phyloP scores from a whole-genome alignment of 2,113 vertebrate species.

The Hemibagrus wyckioides region DNA sequence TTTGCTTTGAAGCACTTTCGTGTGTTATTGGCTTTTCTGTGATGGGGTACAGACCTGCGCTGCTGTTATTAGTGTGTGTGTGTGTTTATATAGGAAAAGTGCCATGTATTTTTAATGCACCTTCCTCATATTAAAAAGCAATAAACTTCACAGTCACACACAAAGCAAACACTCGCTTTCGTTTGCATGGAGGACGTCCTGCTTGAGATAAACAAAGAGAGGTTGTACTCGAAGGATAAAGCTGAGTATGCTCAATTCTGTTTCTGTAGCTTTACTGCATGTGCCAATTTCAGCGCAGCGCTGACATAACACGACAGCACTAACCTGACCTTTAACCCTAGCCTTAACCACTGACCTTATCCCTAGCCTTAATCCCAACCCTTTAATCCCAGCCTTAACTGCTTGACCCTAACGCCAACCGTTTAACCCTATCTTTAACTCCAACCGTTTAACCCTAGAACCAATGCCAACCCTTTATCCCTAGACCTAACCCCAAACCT shows the following conservation, averaged over 20 bases:
- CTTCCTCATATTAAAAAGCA: slow-evolving; percentile 43
- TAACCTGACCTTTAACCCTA: not conserved
- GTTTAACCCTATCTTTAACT: not conserved
- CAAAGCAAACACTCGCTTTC: slow-evolving; percentile 1
- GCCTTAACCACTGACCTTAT: not conserved
- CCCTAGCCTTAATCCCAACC: not conserved
- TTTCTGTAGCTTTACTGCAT: slow-evolving; percentile 2
- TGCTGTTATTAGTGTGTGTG: slow-evolving; percentile 46
- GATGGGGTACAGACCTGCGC: slow-evolving; percentile 44
- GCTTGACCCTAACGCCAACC: not conserved
- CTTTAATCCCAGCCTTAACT: not conserved
- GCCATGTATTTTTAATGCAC: slow-evolving; percentile 54
- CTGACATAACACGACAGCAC: not conserved
- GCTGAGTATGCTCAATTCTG: not conserved
- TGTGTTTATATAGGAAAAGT: slow-evolving; percentile 29
- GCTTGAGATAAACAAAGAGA: not conserved
- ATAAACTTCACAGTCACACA: slow-evolving; percentile 26
- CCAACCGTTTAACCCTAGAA: not conserved
- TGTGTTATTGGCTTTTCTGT: slow-evolving; percentile 49
- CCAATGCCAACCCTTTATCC: not conserved
- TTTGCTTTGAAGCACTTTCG: slow-evolving; percentile 43
- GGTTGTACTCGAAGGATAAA: not conserved
- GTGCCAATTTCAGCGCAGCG: not conserved
- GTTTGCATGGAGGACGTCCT: not conserved
- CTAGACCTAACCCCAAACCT: not conserved